These are phyloP conservation scores for Cercocebus atys DNA, from an alignment of 2,113 vertebrate species.

Conservation along the genomic window DNA sequence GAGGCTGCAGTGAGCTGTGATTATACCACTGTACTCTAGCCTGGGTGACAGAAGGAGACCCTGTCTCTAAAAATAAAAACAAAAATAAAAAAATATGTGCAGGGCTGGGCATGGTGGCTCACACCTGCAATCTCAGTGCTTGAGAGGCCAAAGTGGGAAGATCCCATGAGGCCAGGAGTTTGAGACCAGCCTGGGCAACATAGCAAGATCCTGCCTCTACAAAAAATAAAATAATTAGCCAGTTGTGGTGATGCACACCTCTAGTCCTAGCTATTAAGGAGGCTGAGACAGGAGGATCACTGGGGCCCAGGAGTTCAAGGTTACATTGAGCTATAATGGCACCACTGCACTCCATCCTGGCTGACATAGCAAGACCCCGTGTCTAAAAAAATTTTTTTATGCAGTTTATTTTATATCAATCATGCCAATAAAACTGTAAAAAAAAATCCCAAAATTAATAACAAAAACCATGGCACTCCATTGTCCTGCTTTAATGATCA, in stretches of 20 bases:
- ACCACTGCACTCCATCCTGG: not conserved
- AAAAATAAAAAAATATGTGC: not conserved
- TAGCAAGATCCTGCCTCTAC: not conserved
- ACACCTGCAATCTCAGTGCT: not conserved
- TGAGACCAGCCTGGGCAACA: not conserved
- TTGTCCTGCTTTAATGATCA: slow-evolving; percentile 18
- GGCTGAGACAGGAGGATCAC: not conserved
- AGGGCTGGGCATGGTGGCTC: not conserved
- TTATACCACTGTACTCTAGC: no score
- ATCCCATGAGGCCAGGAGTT: not conserved
- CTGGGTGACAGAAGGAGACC: no score
- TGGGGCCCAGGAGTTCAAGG: not conserved
- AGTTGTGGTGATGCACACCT: not conserved
- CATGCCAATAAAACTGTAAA: slow-evolving; percentile 8
- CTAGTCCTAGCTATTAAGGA: no score
- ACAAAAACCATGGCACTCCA: not conserved
- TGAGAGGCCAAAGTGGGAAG: not conserved
- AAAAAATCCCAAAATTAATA: not conserved
- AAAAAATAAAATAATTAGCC: not conserved
- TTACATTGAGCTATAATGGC: not conserved
- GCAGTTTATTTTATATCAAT: slow-evolving; percentile 15
- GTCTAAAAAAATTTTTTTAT: not conserved
- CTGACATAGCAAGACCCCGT: not conserved
- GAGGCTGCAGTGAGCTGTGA: no score
- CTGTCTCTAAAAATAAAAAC: no score